A percentile compares a stretch with the other conserved stretches of the same genome.
Conservation (phyloP, 2,113 vertebrate genomes). For the Dissostichus mawsoni region DNA sequence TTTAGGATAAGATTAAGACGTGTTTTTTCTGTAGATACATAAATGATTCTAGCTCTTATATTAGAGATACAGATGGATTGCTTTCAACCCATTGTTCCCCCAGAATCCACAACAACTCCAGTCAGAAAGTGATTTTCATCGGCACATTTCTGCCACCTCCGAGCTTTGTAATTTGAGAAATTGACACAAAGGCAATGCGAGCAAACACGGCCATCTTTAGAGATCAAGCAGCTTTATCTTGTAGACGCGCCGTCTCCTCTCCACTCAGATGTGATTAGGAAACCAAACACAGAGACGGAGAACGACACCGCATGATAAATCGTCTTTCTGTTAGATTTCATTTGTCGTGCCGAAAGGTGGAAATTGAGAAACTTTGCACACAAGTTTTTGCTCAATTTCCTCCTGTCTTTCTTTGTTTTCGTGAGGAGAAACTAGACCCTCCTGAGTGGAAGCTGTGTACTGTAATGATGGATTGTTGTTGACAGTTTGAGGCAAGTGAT, state of each 20-base stretch:
- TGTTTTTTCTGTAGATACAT: no score
- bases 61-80: not conserved
- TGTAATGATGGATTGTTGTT: conserved; percentile 19
- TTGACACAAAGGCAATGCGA: conserved; percentile 9
- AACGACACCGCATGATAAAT: not conserved
- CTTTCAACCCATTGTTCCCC: not conserved
- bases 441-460: not conserved
- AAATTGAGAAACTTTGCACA: not conserved
- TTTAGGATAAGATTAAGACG: no score
- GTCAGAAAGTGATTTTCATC: not conserved
- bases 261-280: conserved; percentile 27
- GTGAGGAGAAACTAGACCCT: not conserved
- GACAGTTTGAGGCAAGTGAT: conserved; percentile 17
- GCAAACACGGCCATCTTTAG: not conserved
- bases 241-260: conserved; percentile 2
- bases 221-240: conserved; percentile 22
- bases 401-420: not conserved
- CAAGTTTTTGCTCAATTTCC: not conserved
- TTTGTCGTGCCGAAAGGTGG: not conserved
- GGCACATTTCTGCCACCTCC: not conserved
- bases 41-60: not conserved
- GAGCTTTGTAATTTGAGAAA: conserved; percentile 14
- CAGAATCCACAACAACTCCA: not conserved
- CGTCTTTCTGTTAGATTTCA: conserved; percentile 1
- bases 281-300: not conserved